Percentiles rank a stretch among this genome's conserved stretches.
Evolutionary conservation across 2,888 invertebrate species (phyloP).

Genomic region (Calameuta filiformis): DNA sequence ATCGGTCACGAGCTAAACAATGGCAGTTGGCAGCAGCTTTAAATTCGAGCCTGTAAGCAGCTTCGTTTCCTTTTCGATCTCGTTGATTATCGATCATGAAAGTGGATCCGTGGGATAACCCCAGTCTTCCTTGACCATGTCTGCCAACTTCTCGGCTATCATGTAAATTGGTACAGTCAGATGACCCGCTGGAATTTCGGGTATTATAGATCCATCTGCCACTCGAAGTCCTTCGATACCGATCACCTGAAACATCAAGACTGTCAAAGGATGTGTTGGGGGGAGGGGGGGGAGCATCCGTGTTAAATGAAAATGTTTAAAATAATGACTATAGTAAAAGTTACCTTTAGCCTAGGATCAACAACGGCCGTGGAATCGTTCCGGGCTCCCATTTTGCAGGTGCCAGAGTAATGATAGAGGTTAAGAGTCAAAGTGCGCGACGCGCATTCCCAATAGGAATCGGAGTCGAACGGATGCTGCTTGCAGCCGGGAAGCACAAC

Average conservation of each 20-base stretch:
- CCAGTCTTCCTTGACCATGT: slow-evolving; percentile 70
- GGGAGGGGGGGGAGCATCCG: too few relatives aligned
- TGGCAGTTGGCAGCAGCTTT: too few relatives aligned
- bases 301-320: too few relatives aligned
- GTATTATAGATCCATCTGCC: slow-evolving; percentile 74
- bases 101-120: slow-evolving; percentile 8
- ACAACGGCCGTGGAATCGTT: slow-evolving; percentile 73
- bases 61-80: not conserved
- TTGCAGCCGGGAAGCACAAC: slow-evolving; percentile 69
- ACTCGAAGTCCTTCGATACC: slow-evolving; percentile 72
- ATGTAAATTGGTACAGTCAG: slow-evolving; percentile 74
- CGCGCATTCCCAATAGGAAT: slow-evolving; percentile 74
- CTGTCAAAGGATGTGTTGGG: too few relatives aligned
- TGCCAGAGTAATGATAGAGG: slow-evolving; percentile 73
- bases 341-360: slow-evolving; percentile 70
- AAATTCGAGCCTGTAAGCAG: too few relatives aligned
- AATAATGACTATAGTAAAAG: too few relatives aligned
- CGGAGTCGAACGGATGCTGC: slow-evolving; percentile 66
- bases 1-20: too few relatives aligned
- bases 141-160: slow-evolving; percentile 76
- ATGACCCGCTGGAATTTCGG: slow-evolving; percentile 71
- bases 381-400: slow-evolving; percentile 76
- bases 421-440: slow-evolving; percentile 69
- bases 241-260: not conserved
- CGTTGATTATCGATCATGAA: not conserved